Evolutionary conservation across 23 tunicate species (phyloP).

Genomic region (Trididemnum nubilum): DNA sequence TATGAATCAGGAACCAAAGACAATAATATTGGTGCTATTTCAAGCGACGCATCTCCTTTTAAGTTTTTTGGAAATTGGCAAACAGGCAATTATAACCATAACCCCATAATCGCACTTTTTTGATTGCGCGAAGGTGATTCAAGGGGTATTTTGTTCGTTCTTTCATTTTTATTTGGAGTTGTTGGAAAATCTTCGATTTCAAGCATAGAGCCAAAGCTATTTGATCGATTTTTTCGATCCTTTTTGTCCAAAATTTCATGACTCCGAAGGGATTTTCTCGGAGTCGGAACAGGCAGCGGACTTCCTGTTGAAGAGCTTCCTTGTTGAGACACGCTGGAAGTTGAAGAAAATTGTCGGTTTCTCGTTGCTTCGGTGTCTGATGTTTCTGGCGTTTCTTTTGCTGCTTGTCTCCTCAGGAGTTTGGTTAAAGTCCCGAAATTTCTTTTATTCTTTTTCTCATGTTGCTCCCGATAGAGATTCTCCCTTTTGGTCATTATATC

Average conservation of each 20-base stretch:
- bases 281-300: slow-evolving; percentile 34
- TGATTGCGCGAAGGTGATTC: slow-evolving; percentile 10
- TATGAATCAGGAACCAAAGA: too few species aligned
- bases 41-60: too few species aligned
- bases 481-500: slow-evolving; percentile 73
- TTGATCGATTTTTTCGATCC: slow-evolving; percentile 23
- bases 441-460: slow-evolving; percentile 22
- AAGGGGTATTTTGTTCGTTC: not conserved
- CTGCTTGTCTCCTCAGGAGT: not conserved
- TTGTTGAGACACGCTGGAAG: too few species aligned
- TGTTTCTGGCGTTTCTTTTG: not conserved
- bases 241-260: not conserved
- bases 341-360: not conserved
- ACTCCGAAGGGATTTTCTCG: slow-evolving; percentile 40
- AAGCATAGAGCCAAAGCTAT: slow-evolving; percentile 30
- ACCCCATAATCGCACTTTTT: slow-evolving; percentile 33
- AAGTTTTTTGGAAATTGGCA: too few species aligned
- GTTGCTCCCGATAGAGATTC: slow-evolving; percentile 41
- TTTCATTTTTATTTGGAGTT: not conserved
- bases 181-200: slow-evolving; percentile 13
- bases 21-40: too few species aligned
- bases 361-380: not conserved
- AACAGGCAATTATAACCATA: slow-evolving; percentile 52
- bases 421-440: not conserved
- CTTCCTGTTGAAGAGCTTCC: not conserved